These are phyloP conservation scores for Helostoma temminkii DNA, from an alignment of 2,797 vertebrate genomes.

Conservation along the genomic window DNA sequence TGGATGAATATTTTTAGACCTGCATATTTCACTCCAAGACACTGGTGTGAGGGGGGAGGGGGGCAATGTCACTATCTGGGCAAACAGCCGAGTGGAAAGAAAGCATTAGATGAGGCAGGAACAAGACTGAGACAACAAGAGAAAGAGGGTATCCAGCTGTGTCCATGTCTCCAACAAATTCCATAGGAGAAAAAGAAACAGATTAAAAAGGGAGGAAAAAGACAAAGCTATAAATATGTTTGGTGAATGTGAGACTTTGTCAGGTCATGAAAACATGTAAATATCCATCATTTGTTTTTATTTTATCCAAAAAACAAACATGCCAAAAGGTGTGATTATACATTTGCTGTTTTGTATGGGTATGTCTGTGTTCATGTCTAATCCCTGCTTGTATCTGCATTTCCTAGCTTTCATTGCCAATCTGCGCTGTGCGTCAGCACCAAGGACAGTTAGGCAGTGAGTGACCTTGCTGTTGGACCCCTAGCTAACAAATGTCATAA, in stretches of 20 bases:
- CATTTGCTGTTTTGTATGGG: neutral
- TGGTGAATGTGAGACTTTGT: conserved; percentile 48
- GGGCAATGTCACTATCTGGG: conserved; percentile 76
- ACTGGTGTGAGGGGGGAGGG: conserved; percentile 37
- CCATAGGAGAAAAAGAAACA: conserved; percentile 62
- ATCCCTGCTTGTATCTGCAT: conserved; percentile 36
- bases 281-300: neutral
- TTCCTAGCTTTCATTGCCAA: conserved; percentile 42
- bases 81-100: conserved; percentile 82
- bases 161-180: conserved; percentile 66
- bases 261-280: conserved; percentile 49
- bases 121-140: conserved; percentile 47
- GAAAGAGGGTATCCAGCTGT: conserved; percentile 75
- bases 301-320: conserved; percentile 26
- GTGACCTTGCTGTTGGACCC: conserved; percentile 72
- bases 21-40: conserved; percentile 81
- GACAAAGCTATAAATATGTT: conserved; percentile 59
- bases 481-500: conserved; percentile 64
- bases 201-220: conserved; percentile 50
- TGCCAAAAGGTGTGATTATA: conserved; percentile 23
- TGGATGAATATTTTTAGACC: conserved; percentile 86
- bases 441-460: conserved; percentile 43
- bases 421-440: conserved; percentile 58
- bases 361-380: conserved; percentile 18
- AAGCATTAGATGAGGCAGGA: conserved; percentile 76